Base-by-base conservation (phyloP, 2,888 invertebrate genomes). In the Chalcosyrphus nemorum region DNA sequence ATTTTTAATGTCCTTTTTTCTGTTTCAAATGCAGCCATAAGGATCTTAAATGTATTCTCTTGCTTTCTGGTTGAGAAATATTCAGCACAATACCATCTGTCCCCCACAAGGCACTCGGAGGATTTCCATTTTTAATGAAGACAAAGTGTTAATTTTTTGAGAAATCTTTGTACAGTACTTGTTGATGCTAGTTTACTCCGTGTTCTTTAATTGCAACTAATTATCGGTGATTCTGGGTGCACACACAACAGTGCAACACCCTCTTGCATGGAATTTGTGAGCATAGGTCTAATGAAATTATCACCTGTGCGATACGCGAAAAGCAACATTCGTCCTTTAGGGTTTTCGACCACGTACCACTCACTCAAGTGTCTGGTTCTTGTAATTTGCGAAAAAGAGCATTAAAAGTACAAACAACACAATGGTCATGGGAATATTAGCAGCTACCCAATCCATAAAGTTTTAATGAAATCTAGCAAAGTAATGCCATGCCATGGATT, bases 1-100 rank as follows among this genome's bases (percentile, higher is more conserved):
- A 84, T 84, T 84, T 84, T 80, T 70, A 84, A 80, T 78, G 80
- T 84, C 80, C 80, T 80, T 84, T 70, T 78, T 74, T 84, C 80
- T 75, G 75, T 84, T 70, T 75, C 80, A 84, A 84, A 80, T 84
- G 57, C 82, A 75, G 38, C 72, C 66, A 32, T 6, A 77, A 68
- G 63, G 80, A 65, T 70, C 52, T 56, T 54, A 27, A 6, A 41
- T 19, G 27, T 13, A 2, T 80, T 35, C 19, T 21, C 35, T 27
- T 35, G 9, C 19, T 17, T 13, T 21, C 2, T 47, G 4, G 80
- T 80, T 80, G 84, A 59, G 84, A 84, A 75, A 57, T 74, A 65
- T 65, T 80, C 41, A 68, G 78, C 63, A 57, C 35, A 74, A 82
- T 74, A 45, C 80, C 84, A 84, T 84, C 80, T 84, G 84, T 45